Evolutionary conservation across 2,797 vertebrate genomes (phyloP), one percentile per base, ranked within the genome.

Genomic region (Australoheros facetus): DNA sequence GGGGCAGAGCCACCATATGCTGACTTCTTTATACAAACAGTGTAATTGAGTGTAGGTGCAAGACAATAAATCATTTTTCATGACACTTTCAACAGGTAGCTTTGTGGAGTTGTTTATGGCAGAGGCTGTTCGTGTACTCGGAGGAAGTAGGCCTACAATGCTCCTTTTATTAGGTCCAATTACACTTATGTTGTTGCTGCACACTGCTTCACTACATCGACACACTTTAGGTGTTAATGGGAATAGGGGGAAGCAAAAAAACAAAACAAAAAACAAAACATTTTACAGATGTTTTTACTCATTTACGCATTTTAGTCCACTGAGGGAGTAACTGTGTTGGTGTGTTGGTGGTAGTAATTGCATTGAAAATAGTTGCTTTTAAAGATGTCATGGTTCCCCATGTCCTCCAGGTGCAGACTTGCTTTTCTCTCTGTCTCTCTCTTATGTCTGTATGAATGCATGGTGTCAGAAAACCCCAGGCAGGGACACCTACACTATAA

Each of bases 1-100:
- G 73, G 87, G 74, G 78, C 77, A 81, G 62, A 84, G 85, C 56
- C 66, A 32, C 86, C 84, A 76, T 88, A 85, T 82, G 80, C 78
- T 77, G 75, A 79, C 81, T 78, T 71, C 79, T 81, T 83, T 89
- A 86, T 82, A 87, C 80, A 90, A 92, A 92, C 85, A 75, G 42
- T 58, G 60, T 85, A 88, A 88, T 79, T 79, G 80, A 87, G 83
- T 73, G 71, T 54, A 57, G 55, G 51, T 60, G 73, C 59, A 34
- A 81, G 80, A 87, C 83, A 83, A 86, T 92, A 87, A 85, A 92
- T 91, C 69, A 90, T 89, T 77, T 83, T 89, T 51, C 19, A 21
- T 84, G 84, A 79, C 88, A 91, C 64, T 76, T 83, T 87, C 85
- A 90, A 88, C 85, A 88, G 86, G 80, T 88, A 79, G 80, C 64